phyloP scores from a whole-genome alignment of 2,113 vertebrate genomes.

The Dicrurus megarhynchus region DNA sequence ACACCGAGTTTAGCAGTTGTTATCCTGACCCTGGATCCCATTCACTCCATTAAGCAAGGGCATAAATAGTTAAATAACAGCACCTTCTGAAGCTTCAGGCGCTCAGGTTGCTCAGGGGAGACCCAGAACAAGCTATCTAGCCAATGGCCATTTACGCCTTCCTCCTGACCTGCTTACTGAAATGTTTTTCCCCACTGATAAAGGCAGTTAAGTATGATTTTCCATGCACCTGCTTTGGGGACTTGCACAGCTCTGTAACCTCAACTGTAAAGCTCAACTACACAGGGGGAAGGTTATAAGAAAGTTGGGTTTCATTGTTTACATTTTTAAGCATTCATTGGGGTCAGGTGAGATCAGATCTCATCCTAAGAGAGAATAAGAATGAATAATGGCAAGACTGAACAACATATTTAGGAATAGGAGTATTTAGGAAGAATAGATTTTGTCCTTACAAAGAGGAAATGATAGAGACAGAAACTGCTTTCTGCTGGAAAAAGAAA shows the following conservation, averaged over 20 bases:
- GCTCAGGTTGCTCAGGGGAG: not conserved
- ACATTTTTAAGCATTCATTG: not conserved
- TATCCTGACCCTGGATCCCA: not conserved
- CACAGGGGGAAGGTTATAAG: not conserved
- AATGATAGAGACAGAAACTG: not conserved
- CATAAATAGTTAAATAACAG: not conserved
- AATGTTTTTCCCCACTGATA: not conserved
- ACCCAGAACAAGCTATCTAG: not conserved
- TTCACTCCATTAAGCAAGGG: not conserved
- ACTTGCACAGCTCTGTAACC: not conserved
- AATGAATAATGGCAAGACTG: not conserved
- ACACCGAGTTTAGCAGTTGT: not conserved
- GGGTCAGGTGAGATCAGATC: not conserved
- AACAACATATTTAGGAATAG: not conserved
- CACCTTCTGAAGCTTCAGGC: not conserved
- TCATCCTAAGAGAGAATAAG: not conserved
- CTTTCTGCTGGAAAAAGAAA: slow-evolving; percentile 33
- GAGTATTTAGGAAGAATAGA: not conserved
- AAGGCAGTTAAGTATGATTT: not conserved
- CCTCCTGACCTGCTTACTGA: not conserved
- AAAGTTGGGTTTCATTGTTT: not conserved
- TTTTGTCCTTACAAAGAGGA: not conserved
- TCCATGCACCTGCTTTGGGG: slow-evolving; percentile 37
- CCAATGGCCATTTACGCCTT: not conserved
- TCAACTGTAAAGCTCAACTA: not conserved